These are phyloP conservation scores for Puntigrus tetrazona DNA, from an alignment of 2,113 vertebrate species.

Conservation along the genomic window DNA sequence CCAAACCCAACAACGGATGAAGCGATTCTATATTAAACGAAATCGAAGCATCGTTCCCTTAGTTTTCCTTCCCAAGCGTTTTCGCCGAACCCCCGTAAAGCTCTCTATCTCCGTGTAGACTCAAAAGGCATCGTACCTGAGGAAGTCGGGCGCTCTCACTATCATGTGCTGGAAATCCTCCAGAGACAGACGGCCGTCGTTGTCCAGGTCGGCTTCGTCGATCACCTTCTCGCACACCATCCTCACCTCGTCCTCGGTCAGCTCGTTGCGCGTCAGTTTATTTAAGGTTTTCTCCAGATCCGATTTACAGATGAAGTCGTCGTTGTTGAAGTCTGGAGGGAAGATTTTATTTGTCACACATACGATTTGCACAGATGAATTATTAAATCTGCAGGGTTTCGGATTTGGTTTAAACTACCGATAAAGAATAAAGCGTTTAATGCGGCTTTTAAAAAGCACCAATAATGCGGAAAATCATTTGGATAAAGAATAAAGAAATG, in stretches of 20 bases:
- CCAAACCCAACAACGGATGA: neutral
- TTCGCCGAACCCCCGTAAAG: too few species aligned
- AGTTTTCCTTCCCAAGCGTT: neutral
- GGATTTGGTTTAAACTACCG: neutral
- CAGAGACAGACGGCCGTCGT: constrained; percentile 88
- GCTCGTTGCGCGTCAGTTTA: constrained; percentile 88
- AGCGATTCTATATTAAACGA: too few species aligned
- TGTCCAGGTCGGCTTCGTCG: constrained; percentile 89
- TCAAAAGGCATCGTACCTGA: constrained; percentile 78
- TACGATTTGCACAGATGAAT: too few species aligned
- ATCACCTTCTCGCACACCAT: constrained; percentile 97
- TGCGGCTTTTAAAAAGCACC: neutral
- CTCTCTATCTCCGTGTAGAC: too few species aligned
- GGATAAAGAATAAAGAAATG: neutral
- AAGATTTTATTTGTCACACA: too few species aligned
- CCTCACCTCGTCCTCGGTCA: constrained; percentile 86
- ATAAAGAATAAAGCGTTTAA: neutral
- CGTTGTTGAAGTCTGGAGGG: constrained; percentile 89
- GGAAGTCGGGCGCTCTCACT: constrained; percentile 89
- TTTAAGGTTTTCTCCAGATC: constrained; percentile 93
- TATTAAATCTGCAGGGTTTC: too few species aligned
- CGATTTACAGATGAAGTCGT: constrained; percentile 90
- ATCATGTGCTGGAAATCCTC: constrained; percentile 98
- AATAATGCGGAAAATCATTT: neutral
- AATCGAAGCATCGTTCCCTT: neutral